Percentiles rank a stretch among this genome's conserved stretches.
Conservation (phyloP, 2,888 invertebrate genomes). For the Tortricodes alternella region DNA sequence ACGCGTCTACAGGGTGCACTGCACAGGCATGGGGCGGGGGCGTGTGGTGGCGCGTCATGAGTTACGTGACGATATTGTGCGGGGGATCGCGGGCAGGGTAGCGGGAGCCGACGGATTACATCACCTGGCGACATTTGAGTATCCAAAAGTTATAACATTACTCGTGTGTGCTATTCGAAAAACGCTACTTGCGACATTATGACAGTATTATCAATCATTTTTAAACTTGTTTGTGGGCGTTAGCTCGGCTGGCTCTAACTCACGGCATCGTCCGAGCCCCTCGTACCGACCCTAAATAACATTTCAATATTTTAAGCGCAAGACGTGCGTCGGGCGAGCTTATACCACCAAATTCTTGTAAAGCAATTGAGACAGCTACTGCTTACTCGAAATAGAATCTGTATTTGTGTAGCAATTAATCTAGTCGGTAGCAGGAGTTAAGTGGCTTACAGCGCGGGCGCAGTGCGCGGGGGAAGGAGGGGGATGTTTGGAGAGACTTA, state of each 20-base stretch:
- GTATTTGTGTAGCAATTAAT: conserved; percentile 31
- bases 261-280: too few species aligned
- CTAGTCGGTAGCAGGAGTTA: conserved; percentile 25
- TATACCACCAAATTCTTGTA: conserved; percentile 23
- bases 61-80: not conserved
- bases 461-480: conserved; percentile 14
- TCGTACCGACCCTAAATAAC: conserved; percentile 3
- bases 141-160: not conserved
- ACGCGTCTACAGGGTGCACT: too few species aligned
- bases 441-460: conserved; percentile 24
- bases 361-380: conserved; percentile 23
- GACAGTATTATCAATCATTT: too few species aligned
- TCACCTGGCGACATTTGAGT: not conserved
- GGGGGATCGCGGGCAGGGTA: not conserved
- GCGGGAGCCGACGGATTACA: not conserved
- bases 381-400: conserved; percentile 23
- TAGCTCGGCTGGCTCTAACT: too few species aligned
- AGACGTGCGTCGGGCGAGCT: conserved; percentile 5
- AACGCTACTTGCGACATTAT: too few species aligned
- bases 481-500: conserved; percentile 29
- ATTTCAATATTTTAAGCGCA: conserved; percentile 10
- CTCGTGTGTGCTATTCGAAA: too few species aligned
- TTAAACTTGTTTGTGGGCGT: too few species aligned
- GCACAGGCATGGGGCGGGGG: too few species aligned
- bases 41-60: conserved; percentile 12